These are phyloP conservation scores for Passer montanus DNA, from an alignment of 2,113 vertebrate species.

Conservation along the genomic window DNA sequence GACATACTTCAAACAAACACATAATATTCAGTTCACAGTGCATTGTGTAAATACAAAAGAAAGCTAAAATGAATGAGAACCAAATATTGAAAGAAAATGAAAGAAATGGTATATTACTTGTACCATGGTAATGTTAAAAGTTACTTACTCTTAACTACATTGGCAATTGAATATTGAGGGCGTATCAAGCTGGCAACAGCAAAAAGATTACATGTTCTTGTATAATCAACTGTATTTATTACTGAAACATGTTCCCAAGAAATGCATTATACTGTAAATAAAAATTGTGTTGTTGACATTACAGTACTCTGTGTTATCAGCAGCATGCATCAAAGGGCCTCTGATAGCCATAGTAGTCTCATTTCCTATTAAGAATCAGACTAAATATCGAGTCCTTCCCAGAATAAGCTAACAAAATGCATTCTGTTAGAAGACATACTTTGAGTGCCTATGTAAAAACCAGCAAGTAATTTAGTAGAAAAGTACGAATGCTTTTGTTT, in stretches of 20 bases:
- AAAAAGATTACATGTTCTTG: constrained; percentile 54
- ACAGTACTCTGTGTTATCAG: constrained; percentile 56
- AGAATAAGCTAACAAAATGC: constrained; percentile 66
- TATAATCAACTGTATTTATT: constrained; percentile 60
- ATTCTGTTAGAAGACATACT: constrained; percentile 67
- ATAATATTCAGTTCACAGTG: constrained; percentile 8
- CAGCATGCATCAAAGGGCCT: constrained; percentile 68
- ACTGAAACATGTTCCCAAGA: constrained; percentile 34
- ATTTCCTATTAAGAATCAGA: constrained; percentile 72
- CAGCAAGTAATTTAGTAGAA: constrained; percentile 64
- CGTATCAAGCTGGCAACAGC: constrained; percentile 54
- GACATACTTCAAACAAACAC: constrained; percentile 88
- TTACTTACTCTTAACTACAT: constrained; percentile 32
- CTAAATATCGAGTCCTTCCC: constrained; percentile 68
- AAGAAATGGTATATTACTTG: neutral
- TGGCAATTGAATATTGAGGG: constrained; percentile 41
- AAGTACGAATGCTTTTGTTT: constrained; percentile 57
- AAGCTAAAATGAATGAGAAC: constrained; percentile 29
- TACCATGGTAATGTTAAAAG: constrained; percentile 37
- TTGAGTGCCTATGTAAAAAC: constrained; percentile 68
- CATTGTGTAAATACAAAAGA: constrained; percentile 47
- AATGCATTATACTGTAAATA: constrained; percentile 62
- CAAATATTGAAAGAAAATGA: constrained; percentile 37
- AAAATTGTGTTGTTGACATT: constrained; percentile 66
- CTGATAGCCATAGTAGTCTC: constrained; percentile 65